Conservation (phyloP, 1,140 invertebrate genomes). For the Caenorhabditis remanei region DNA sequence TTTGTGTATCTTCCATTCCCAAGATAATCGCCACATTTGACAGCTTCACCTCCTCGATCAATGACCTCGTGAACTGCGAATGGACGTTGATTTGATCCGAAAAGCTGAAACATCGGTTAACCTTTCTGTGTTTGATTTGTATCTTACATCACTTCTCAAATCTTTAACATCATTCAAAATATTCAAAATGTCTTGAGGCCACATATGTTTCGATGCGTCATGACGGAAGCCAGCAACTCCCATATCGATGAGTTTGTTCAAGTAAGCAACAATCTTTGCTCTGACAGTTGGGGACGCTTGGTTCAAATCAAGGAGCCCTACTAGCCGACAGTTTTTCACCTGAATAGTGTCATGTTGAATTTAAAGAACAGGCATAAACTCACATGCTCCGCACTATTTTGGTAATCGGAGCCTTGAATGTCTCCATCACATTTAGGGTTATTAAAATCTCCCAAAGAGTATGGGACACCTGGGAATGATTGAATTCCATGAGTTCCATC, state of each 20-base stretch:
- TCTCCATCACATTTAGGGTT: slow-evolving; percentile 76
- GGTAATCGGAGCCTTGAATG: slow-evolving; percentile 76
- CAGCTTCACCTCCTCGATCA: slow-evolving; percentile 84
- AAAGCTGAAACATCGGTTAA: slow-evolving; percentile 66
- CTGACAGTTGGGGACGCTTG: slow-evolving; percentile 83
- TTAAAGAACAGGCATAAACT: background rate
- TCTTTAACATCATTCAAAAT: slow-evolving; percentile 82
- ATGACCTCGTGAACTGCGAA: slow-evolving; percentile 87
- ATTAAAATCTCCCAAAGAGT: slow-evolving; percentile 78
- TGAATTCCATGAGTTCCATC: slow-evolving; percentile 74
- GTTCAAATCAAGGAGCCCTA: slow-evolving; percentile 85
- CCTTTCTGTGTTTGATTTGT: background rate
- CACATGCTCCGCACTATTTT: slow-evolving; percentile 79
- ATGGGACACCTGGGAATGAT: slow-evolving; percentile 81
- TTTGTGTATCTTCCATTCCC: slow-evolving; percentile 84
- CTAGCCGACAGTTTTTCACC: slow-evolving; percentile 84
- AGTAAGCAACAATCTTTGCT: slow-evolving; percentile 82
- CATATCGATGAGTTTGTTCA: slow-evolving; percentile 84
- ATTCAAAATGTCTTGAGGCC: slow-evolving; percentile 82
- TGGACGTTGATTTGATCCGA: slow-evolving; percentile 74
- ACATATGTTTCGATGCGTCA: slow-evolving; percentile 88
- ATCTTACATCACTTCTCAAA: slow-evolving; percentile 80
- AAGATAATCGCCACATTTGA: slow-evolving; percentile 83
- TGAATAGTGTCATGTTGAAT: slow-evolving; percentile 73
- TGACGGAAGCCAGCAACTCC: slow-evolving; percentile 84